Evolutionary conservation across 35 echinoderm and acorn worm genomes (phyloP).

Genomic region (Anneissia japonica): DNA sequence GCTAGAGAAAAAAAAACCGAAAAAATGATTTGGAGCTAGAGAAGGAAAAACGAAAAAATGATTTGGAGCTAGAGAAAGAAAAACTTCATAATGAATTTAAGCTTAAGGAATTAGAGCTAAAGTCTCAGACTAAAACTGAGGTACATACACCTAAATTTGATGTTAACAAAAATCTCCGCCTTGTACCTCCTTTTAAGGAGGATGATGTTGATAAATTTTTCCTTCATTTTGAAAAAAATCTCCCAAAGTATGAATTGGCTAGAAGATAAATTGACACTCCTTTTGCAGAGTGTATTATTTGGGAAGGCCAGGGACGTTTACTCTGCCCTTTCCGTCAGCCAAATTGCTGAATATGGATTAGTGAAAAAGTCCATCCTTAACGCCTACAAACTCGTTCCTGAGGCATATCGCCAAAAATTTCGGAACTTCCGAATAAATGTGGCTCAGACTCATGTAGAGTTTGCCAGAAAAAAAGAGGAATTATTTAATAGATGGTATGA

Average conservation of each 20-base stretch:
- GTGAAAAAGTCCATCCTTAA: slow-evolving; percentile 39
- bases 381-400: slow-evolving; percentile 55
- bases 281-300: slow-evolving; percentile 27
- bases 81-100: background rate
- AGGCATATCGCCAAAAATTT: slow-evolving; percentile 60
- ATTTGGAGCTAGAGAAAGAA: background rate
- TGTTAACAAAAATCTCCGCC: slow-evolving; percentile 8
- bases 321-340: background rate
- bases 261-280: slow-evolving; percentile 12
- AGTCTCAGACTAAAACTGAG: no score
- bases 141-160: slow-evolving; percentile 12
- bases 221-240: slow-evolving; percentile 4
- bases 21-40: background rate
- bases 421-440: slow-evolving; percentile 12
- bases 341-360: slow-evolving; percentile 35
- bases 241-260: slow-evolving; percentile 1
- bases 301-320: slow-evolving; percentile 49
- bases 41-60: background rate
- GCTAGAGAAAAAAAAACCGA: background rate
- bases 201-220: slow-evolving; percentile 28
- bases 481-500: slow-evolving; percentile 22
- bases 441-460: slow-evolving; percentile 46
- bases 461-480: slow-evolving; percentile 26
- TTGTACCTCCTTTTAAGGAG: slow-evolving; percentile 29
- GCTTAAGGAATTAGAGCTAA: no score